Evolutionary conservation across 2,113 vertebrate species (phyloP), one percentile per base, ranked within the genome.

Genomic region (Rhegmatorhina hoffmannsi): DNA sequence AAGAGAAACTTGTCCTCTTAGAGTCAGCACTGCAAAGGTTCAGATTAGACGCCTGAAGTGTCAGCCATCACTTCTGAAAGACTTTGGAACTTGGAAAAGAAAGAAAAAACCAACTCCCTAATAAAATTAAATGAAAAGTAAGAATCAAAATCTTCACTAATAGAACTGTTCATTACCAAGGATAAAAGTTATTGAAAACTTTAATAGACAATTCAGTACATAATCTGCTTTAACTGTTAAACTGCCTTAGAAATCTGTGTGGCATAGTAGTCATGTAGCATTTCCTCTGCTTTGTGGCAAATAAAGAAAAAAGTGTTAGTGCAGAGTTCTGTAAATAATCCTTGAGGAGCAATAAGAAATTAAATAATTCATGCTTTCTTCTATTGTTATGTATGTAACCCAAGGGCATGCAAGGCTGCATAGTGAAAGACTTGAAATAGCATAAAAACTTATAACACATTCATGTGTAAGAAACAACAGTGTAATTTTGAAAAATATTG

Each of bases 321-420:
- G 50, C 18, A 5, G 36, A 80, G 24, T 62, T 92, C 62, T 86
- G n/a, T 68, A 88, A 95, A 66, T 33, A 81, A 72, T 76, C 58
- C 33, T 59, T 77, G 53, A 76, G 68, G 31, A 79, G 7, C 43
- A 31, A 21, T 44, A 89, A 69, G 47, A 68, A 89, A 83, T 68
- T 44, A 81, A 94, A 78, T 66, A 84, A 90, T n/a, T 75, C 20
- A 94, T 44, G 21, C 17, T 81, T 91, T 84, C 63, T 34, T 79
- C 40, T 33, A 76, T 43, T 63, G 69, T 76, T 79, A 50, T 52
- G 31, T 56, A 55, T 12, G 16, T 63, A 77, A 88, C 23, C 25
- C 31, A 91, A 92, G n/a, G 43, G 17, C 64, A 74, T 20, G 7
- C 38, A 56, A 26, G 24, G 63, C 52, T 82, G 43, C 52, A 75